Evolutionary conservation across 2,888 invertebrate species (phyloP), one percentile per base, ranked within the genome.

Genomic region (Strigamia crassipes): DNA sequence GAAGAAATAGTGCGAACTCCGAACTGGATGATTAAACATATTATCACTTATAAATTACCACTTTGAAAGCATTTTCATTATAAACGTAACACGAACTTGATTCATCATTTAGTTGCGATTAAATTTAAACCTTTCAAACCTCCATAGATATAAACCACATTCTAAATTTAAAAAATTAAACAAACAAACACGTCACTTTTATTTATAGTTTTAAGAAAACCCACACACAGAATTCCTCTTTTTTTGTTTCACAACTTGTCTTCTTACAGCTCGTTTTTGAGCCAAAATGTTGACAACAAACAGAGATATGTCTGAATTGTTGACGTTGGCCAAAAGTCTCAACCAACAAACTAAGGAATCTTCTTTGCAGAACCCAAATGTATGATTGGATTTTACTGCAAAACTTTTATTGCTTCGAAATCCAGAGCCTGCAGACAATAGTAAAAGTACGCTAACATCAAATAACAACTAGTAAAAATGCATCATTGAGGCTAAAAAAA

Each of bases 201-300:
- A 56, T 56, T 56, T 56, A 56, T 56, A 56, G 56, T 18, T 46
- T 5, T 12, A 46, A 46, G 46, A 46, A 46, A 13, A 46, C 8
- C 46, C 46, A 46, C 46, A 42, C 51, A 9, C n/a, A n/a, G 21
- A 18, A 56, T n/a, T 18, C n/a, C 18, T 18, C 9, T 18, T 56
- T 51, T 51, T 51, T 13, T 51, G n/a, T 51, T 51, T 51, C 51
- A 51, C 51, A 51, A 51, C 56, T 56, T 56, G 56, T 56, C 56
- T 56, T 56, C 9, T 18, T 56, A 8, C 56, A 56, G 18, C 21
- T 56, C 2, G 56, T 46, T 5, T 56, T 18, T 18, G 18, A 18
- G 56, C 56, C 56, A 56, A 18, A 56, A n/a, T 56, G 56, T n/a
- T 56, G 56, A 56, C 56, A 56, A 5, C 56, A 56, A 56, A 56